Percentiles rank a stretch among this genome's conserved stretches.
Evolutionary conservation across 2,797 vertebrate species (phyloP).

Genomic region (Oophaga sylvatica): DNA sequence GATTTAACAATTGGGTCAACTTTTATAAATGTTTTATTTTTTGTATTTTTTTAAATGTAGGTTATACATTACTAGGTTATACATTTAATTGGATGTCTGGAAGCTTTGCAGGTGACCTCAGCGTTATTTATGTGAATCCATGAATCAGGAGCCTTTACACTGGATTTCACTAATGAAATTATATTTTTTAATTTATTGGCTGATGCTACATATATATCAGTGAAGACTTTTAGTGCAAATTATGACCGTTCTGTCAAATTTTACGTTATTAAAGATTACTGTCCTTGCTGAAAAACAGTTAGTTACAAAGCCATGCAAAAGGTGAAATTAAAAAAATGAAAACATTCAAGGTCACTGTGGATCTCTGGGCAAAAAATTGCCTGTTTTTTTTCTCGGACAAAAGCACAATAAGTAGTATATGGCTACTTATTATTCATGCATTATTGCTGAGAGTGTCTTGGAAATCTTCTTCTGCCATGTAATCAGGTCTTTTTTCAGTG

Average conservation of each 20-base stretch:
- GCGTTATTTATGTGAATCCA: slow-evolving; percentile 24
- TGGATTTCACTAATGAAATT: slow-evolving; percentile 35
- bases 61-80: slow-evolving; percentile 4
- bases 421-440: no score
- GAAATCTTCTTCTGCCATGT: no score
- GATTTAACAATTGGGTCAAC: not conserved
- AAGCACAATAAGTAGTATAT: no score
- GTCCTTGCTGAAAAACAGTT: not conserved
- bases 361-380: no score
- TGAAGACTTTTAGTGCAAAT: slow-evolving; percentile 22
- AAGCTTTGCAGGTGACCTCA: slow-evolving; percentile 12
- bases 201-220: slow-evolving; percentile 14
- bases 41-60: not conserved
- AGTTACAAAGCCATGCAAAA: not conserved
- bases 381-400: no score
- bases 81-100: slow-evolving; percentile 35
- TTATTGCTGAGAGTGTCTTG: no score
- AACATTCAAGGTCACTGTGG: not conserved
- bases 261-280: slow-evolving; percentile 17
- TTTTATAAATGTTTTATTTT: not conserved
- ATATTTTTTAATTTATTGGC: slow-evolving; percentile 40
- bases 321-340: not conserved
- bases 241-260: not conserved
- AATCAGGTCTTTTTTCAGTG: no score
- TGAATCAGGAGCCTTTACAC: slow-evolving; percentile 25